Conservation (phyloP, 2,888 invertebrate genomes). For the Germaria angustata region DNA sequence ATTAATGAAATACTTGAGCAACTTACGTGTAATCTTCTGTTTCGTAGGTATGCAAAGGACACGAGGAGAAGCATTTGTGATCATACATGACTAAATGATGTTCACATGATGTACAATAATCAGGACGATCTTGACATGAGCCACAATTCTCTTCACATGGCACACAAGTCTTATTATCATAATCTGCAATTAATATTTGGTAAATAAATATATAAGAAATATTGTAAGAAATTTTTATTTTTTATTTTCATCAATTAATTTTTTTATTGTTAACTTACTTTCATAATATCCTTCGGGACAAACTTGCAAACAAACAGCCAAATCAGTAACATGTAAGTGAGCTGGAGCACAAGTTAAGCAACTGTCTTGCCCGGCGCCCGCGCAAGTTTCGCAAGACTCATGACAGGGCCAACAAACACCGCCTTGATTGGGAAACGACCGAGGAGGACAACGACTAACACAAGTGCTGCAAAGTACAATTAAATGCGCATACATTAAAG, state of each 20-base stretch:
- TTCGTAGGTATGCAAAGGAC: conserved; percentile 90
- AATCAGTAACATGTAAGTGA: conserved; percentile 89
- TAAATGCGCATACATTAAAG: no score
- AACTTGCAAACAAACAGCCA: conserved; percentile 91
- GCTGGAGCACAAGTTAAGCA: conserved; percentile 92
- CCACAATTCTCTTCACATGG: conserved; percentile 93
- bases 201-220: not conserved
- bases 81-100: conserved; percentile 91
- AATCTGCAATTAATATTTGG: conserved; percentile 80
- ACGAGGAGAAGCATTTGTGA: conserved; percentile 90
- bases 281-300: conserved; percentile 95
- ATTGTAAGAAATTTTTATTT: not conserved
- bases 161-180: conserved; percentile 87
- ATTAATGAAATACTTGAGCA: not conserved
- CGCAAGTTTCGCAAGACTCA: conserved; percentile 93
- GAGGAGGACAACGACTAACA: conserved; percentile 90
- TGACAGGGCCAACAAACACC: conserved; percentile 93
- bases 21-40: conserved; percentile 90
- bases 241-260: no score
- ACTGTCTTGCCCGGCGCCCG: conserved; percentile 92
- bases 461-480: conserved; percentile 84
- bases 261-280: conserved; percentile 81
- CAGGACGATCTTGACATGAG: conserved; percentile 90
- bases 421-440: conserved; percentile 90
- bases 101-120: conserved; percentile 92